Conservation (phyloP, 2,797 vertebrate species). For the Enteromius unitaeniatus region DNA sequence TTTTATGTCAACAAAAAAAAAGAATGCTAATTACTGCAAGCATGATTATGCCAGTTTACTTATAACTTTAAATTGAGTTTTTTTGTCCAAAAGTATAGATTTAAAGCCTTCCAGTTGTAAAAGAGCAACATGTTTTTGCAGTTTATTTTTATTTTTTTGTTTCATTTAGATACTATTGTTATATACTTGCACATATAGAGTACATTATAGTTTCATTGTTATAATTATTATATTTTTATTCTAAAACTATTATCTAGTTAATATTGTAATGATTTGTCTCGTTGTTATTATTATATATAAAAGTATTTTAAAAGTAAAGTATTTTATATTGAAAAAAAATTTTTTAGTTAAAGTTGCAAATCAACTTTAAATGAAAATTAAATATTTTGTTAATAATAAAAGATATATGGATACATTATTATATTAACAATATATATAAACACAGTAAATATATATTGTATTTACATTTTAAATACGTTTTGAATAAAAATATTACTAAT, state of each 20-base stretch:
- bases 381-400: no score
- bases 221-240: neutral
- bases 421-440: no score
- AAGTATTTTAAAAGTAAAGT: no score
- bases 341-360: neutral
- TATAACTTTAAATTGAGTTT: neutral
- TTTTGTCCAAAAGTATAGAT: neutral
- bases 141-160: neutral
- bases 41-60: neutral
- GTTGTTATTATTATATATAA: neutral
- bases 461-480: no score
- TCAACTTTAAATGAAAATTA: no score
- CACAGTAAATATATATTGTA: no score
- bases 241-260: neutral
- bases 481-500: neutral
- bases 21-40: neutral
- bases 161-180: neutral
- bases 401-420: no score
- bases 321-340: no score
- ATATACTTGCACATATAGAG: no score
- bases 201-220: neutral
- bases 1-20: neutral
- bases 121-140: neutral
- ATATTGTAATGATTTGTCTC: neutral
- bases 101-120: neutral